A percentile compares a stretch with the other conserved stretches of the same genome.
Evolutionary conservation across 2,113 vertebrate genomes (phyloP).

Genomic region (Ageneiosus marmoratus): DNA sequence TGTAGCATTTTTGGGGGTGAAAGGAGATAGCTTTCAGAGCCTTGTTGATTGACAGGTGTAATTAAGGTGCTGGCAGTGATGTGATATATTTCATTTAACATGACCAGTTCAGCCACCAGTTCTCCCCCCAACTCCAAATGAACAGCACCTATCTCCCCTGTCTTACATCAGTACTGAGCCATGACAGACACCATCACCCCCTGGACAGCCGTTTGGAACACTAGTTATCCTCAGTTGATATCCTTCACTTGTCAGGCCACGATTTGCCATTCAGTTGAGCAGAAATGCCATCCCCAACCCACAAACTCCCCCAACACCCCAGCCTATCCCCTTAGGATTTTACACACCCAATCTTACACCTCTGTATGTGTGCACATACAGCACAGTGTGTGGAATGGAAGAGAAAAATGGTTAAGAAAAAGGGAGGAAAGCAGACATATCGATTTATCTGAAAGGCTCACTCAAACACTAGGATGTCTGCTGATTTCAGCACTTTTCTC

Average conservation of each 20-base stretch:
- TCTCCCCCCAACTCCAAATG: conserved; percentile 47
- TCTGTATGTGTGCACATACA: conserved; percentile 36
- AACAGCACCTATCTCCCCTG: conserved; percentile 45
- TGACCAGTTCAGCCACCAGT: conserved; percentile 32
- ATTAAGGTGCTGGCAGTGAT: conserved; percentile 61
- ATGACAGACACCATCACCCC: conserved; percentile 51
- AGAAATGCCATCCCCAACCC: not conserved
- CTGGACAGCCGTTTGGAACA: conserved; percentile 52
- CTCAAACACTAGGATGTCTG: conserved; percentile 54
- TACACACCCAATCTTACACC: conserved; percentile 30
- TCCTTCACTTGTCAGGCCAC: conserved; percentile 55
- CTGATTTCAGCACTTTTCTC: conserved; percentile 59
- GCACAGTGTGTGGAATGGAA: conserved; percentile 35
- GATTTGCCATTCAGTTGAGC: conserved; percentile 53
- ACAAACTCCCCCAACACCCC: not conserved
- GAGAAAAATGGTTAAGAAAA: conserved; percentile 48
- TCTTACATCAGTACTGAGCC: conserved; percentile 37
- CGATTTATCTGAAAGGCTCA: conserved; percentile 60
- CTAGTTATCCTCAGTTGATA: conserved; percentile 53
- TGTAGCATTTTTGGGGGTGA: conserved; percentile 46
- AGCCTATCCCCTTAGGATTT: not conserved
- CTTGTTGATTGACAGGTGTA: conserved; percentile 63
- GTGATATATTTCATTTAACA: conserved; percentile 61
- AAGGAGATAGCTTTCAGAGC: conserved; percentile 51
- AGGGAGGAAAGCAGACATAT: conserved; percentile 50